Evolutionary conservation across 1,140 invertebrate species (phyloP).

Genomic region (Oscheius sp.): DNA sequence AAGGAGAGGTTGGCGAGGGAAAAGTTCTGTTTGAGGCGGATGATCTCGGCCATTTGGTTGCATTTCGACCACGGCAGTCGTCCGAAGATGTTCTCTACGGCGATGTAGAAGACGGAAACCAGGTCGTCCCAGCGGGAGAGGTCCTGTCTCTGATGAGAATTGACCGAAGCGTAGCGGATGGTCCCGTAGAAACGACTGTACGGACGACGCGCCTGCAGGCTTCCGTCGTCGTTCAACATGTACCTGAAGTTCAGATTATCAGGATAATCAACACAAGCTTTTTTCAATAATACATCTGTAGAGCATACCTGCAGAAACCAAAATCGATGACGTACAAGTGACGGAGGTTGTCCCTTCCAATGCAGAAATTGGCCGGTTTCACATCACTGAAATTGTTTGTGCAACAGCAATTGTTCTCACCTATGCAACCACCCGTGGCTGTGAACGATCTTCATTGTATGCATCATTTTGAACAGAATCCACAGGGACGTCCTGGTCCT

Average conservation of each 20-base stretch:
- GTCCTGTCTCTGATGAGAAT: conserved; percentile 34
- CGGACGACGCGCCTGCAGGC: conserved; percentile 19
- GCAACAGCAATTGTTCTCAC: no score
- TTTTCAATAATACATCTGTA: no score
- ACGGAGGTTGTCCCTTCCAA: conserved; percentile 27
- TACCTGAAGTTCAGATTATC: no score
- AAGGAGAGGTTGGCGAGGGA: conserved; percentile 39
- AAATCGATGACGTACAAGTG: conserved; percentile 41
- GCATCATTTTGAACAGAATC: background rate
- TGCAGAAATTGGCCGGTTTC: conserved; percentile 42
- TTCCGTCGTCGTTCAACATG: conserved; percentile 26
- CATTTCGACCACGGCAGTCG: conserved; percentile 39
- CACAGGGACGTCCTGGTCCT: background rate
- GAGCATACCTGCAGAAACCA: conserved; percentile 42
- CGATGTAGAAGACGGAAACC: conserved; percentile 46
- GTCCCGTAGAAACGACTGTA: conserved; percentile 42
- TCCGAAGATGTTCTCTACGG: conserved; percentile 45
- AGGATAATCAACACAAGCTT: no score
- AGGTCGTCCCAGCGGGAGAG: conserved; percentile 41
- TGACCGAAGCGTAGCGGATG: conserved; percentile 41
- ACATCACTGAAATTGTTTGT: no score
- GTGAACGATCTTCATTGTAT: background rate
- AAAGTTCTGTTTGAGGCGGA: conserved; percentile 25
- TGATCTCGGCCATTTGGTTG: conserved; percentile 19
- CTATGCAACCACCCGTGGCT: background rate